Evolutionary conservation across 2,797 vertebrate species (phyloP), one percentile per base, ranked within the genome.

Genomic region (Etheostoma perlongum): DNA sequence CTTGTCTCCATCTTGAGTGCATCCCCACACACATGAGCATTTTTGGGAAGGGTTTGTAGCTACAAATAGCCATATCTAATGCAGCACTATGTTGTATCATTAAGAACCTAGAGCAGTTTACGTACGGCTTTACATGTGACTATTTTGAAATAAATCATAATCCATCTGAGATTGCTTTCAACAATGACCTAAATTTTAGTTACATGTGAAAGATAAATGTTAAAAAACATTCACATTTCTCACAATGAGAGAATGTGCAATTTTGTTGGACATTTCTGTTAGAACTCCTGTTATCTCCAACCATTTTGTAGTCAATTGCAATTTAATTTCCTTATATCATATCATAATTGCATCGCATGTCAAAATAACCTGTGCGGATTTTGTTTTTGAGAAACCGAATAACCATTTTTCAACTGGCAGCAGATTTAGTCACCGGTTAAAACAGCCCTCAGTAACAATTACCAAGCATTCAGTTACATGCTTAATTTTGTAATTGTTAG

Each of bases 181-280:
- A 71, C 14, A 68, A 33, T 15, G 3, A 51, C 55, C 21, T 62
- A n/a, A 64, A 13, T 53, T 10, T 64, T 42, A 63, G 19, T 70
- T 18, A 63, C 16, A 51, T 27, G 15, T 55, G 15, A 10, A 74
- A 78, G 10, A 7, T 30, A 5, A 44, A 44, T 47, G 30, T 77
- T 30, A 16, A 25, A 70, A 82, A 44, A 63, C 4, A 21, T 61
- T 48, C 13, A 74, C n/a, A 72, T 76, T 61, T 79, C 4, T 66
- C 7, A 23, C 36, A 15, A 46, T 63, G 8, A 4, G 25, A 73
- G 18, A 72, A 33, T 58, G 59, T 42, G 8, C 18, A 76, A 21
- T 33, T 48, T 60, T 58, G 53, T 8, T 77, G 27, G 23, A 18
- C 18, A 40, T 61, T 40, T 49, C 23, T 62, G 15, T 30, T 18